phyloP scores from a whole-genome alignment of 2,797 vertebrate genomes.

The Siniperca undulata region DNA sequence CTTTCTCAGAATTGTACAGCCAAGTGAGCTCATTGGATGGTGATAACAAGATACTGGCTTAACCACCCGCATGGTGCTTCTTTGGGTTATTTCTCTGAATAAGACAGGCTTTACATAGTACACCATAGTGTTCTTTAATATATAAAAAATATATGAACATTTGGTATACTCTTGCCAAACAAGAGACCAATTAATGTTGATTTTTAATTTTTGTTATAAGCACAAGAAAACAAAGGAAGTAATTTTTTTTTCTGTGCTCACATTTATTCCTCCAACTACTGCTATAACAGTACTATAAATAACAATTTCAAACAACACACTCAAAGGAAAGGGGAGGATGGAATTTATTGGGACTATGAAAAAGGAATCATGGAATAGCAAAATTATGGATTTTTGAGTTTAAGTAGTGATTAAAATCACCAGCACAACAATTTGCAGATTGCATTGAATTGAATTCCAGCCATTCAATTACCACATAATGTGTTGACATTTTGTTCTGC shows the following conservation, averaged over 20 bases:
- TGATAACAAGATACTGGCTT: not conserved
- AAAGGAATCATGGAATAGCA: not conserved
- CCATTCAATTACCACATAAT: not conserved
- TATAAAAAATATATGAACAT: not conserved
- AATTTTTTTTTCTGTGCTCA: not conserved
- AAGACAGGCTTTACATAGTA: not conserved
- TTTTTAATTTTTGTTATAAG: no score
- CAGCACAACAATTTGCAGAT: not conserved
- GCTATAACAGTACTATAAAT: not conserved
- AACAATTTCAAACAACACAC: not conserved
- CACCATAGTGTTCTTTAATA: not conserved
- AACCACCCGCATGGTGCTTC: not conserved
- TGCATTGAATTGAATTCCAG: not conserved
- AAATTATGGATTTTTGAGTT: not conserved
- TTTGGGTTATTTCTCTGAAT: not conserved
- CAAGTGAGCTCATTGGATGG: not conserved
- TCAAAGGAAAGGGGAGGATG: not conserved
- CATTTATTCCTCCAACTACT: not conserved
- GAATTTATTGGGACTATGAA: not conserved
- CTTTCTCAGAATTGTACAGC: not conserved
- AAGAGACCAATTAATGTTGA: no score
- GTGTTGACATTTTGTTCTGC: not conserved
- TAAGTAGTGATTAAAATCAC: constrained; percentile 1
- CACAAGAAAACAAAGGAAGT: no score
- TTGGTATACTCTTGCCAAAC: not conserved